phyloP scores from a whole-genome alignment of 2,888 invertebrate species.

The Ophraella communa region DNA sequence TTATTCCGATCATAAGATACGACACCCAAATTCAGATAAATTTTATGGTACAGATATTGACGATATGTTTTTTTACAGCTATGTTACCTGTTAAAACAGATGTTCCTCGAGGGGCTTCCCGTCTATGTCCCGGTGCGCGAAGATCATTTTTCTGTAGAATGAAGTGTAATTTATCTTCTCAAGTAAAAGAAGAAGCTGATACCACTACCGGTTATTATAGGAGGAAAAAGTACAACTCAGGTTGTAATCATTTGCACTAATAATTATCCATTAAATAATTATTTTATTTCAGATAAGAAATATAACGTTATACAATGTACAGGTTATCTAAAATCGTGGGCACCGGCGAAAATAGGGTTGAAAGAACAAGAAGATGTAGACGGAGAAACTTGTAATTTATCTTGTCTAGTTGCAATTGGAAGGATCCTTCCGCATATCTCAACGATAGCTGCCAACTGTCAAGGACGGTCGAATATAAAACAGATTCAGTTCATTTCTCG shows the following conservation, averaged over 20 bases:
- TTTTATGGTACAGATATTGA: neutral
- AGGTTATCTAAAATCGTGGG: constrained; percentile 92
- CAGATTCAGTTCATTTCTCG: constrained; percentile 81
- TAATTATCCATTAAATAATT: too few relatives aligned
- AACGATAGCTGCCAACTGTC: constrained; percentile 55
- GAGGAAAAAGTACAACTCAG: constrained; percentile 69
- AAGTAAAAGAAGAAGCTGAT: constrained; percentile 78
- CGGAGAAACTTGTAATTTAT: constrained; percentile 72
- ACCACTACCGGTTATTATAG: constrained; percentile 68
- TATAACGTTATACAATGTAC: constrained; percentile 92
- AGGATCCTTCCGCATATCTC: constrained; percentile 71
- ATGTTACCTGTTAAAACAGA: constrained; percentile 92
- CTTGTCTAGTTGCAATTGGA: constrained; percentile 89
- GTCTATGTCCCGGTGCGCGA: constrained; percentile 86
- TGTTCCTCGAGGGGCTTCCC: constrained; percentile 74
- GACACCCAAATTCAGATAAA: too few relatives aligned
- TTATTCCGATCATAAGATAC: too few relatives aligned
- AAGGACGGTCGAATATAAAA: constrained; percentile 62
- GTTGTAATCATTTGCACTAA: constrained; percentile 47
- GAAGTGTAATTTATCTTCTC: constrained; percentile 74
- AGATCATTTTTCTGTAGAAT: constrained; percentile 94
- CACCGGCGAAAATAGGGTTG: constrained; percentile 76
- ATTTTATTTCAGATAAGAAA: constrained; percentile 70
- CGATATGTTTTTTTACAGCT: constrained; percentile 63
- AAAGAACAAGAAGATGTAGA: constrained; percentile 72